Percentiles rank a stretch among this genome's conserved stretches.
Evolutionary conservation across 1,140 invertebrate species (phyloP).

Genomic region (Aphelenchoides besseyi): DNA sequence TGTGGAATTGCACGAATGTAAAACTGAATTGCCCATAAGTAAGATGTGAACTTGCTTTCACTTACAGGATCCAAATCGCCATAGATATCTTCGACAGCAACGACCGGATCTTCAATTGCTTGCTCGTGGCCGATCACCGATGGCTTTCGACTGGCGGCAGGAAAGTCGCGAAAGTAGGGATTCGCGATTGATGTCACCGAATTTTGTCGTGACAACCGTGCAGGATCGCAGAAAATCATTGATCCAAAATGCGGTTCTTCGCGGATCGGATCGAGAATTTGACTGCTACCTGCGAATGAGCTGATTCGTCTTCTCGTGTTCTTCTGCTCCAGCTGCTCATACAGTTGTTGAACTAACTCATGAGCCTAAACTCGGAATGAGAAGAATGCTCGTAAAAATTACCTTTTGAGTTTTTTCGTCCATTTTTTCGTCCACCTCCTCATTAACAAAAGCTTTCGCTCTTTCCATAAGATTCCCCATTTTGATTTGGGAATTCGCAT

Average conservation of each 20-base stretch:
- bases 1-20: conserved; percentile 6
- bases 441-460: background rate
- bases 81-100: background rate
- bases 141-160: background rate
- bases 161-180: conserved; percentile 1
- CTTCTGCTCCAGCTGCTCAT: background rate
- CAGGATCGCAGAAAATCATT: conserved; percentile 1
- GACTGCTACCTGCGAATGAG: background rate
- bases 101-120: background rate
- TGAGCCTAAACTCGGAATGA: background rate
- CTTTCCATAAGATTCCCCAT: background rate
- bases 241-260: conserved; percentile 7
- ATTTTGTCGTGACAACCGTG: background rate
- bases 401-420: background rate
- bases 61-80: conserved; percentile 3
- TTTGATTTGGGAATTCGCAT: background rate
- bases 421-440: background rate
- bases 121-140: background rate
- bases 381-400: background rate
- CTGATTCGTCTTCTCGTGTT: background rate
- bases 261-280: background rate
- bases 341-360: conserved; percentile 5
- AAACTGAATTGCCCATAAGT: background rate
- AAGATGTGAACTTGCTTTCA: too few species aligned
- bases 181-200: background rate